Base-by-base conservation (phyloP, 2,113 vertebrate genomes). In the Chiloscyllium plagiosum region DNA sequence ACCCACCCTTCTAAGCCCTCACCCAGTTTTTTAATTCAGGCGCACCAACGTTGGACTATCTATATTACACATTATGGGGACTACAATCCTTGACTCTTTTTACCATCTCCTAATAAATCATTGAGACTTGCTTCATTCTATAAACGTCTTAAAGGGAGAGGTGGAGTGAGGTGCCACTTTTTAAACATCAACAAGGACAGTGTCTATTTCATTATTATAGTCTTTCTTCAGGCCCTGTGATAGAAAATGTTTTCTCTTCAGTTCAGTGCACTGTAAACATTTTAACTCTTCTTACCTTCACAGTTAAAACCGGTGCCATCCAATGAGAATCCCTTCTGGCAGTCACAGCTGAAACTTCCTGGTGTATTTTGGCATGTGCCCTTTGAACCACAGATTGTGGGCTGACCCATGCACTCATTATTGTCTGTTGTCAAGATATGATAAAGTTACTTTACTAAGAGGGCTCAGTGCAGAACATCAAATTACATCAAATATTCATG, bases 291-390 rank as follows among this genome's bases (percentile, higher is more conserved):
- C 52, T 24, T 97, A 99, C 99, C 99, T 97, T 99, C 98, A 0
- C 98, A 99, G 97, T 98, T 98, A 1, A 96, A 26, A 33, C 99
- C 98, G 0, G 98, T 97, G 96, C 17, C 97, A 97, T 98, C 98
- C 97, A 98, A 97, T 12, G 98, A 97, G 97, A 99, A 99, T 37
- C 99, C 99, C 96, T 98, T 98, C 86, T 98, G 97, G 96, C 99
- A 99, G 96, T 99, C 99, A 42, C 99, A 99, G 97, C 96, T 98
- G 97, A 99, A 99, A 97, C 99, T 99, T 24, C 99, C 99, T 0
- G 98, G 98, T 0, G 97, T 98, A 97, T 99, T 99, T 96, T 98
- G 97, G 87, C 99, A 99, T 94, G 97, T 97, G 0, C 98, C 99
- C 2, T 97, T 98, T 65, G 98, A 96, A 20, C 99, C 98, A 0